Evolutionary conservation across 2,113 vertebrate species (phyloP).

Genomic region (Neolamprologus tretocephalus): DNA sequence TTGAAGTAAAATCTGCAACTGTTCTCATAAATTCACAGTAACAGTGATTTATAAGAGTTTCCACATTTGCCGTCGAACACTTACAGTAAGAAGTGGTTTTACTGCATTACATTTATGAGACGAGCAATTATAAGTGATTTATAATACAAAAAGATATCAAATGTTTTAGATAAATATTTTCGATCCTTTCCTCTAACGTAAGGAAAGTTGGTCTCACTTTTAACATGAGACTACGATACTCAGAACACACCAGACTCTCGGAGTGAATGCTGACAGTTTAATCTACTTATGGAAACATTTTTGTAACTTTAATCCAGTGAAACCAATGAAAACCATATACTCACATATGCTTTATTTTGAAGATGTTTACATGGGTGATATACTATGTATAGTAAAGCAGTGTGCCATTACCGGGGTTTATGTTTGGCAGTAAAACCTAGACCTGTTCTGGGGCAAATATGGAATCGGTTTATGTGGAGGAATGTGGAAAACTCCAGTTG

Average conservation of each 20-base stretch:
- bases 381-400: constrained; percentile 2
- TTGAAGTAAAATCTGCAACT: neutral
- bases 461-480: constrained; percentile 37
- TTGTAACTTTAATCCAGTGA: constrained; percentile 38
- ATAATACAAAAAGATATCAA: neutral
- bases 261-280: constrained; percentile 33
- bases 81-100: neutral
- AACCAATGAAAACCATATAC: constrained; percentile 13
- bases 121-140: neutral
- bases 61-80: neutral
- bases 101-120: neutral
- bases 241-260: neutral
- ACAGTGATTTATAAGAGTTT: neutral
- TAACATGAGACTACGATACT: neutral
- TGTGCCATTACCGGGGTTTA: constrained; percentile 28
- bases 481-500: constrained; percentile 41
- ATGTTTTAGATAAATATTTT: neutral
- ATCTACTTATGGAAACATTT: constrained; percentile 30
- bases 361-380: constrained; percentile 31
- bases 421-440: constrained; percentile 26
- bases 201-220: neutral
- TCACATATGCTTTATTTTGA: neutral
- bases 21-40: neutral
- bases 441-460: constrained; percentile 9
- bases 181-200: neutral